Base-by-base conservation (phyloP, 2,888 invertebrate species). In the Anoplius nigerrimus region DNA sequence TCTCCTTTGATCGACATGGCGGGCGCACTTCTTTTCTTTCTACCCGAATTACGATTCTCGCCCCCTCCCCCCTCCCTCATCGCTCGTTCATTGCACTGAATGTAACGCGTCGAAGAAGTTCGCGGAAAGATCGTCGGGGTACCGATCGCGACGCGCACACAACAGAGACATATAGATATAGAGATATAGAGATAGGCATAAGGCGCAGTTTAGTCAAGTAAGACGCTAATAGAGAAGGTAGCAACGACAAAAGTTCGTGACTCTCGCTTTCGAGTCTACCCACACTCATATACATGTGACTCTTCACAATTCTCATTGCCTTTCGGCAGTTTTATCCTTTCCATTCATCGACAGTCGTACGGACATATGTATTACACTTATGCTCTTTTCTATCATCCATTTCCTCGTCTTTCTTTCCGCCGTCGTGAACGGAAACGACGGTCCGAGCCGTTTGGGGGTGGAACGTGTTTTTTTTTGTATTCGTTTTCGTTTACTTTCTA, bases 171-270 rank as follows among this genome's bases (percentile, higher is more conserved):
- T n/a, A 46, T 22, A 66, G n/a, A n/a, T n/a, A 20, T 22, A 20
- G 51, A 42, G 51, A 71, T 71, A 82, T 76, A 82, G 72, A 82
- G 75, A 83, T 78, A 81, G 82, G 78, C 77, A 75, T 80, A 78
- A 84, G 83, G 81, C 81, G 82, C 72, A 84, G 80, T 77, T n/a
- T 82, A 84, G 82, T 81, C 81, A 82, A 78, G 80, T 65, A 63
- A n/a, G 61, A 65, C 61, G 68, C 64, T 70, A 72, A 68, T n/a
- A n/a, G n/a, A 65, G 56, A 74, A 71, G n/a, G 34, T 34, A 34
- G 11, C 4, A 34, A 34, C 34, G 34, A 34, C 8, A 34, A 6
- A 34, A 34, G 6, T 34, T 34, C 34, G 34, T 34, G 8, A 34
- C 34, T 6, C 34, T 34, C 34, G 34, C 54, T 54, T 55, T 66